phyloP scores from a whole-genome alignment of 1,140 invertebrate genomes.

The Drosophila jambulina region DNA sequence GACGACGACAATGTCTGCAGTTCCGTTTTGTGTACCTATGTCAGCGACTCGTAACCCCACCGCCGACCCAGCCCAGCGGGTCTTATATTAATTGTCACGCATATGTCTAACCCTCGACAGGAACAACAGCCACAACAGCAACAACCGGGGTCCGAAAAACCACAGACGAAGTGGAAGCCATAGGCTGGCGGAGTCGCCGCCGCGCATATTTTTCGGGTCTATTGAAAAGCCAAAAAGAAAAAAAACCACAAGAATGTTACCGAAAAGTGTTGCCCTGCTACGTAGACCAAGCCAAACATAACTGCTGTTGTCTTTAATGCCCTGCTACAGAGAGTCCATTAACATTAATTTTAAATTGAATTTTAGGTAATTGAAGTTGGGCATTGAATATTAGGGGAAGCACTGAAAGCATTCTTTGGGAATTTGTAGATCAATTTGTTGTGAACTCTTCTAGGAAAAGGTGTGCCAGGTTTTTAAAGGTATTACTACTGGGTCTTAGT shows the following conservation, averaged over 20 bases:
- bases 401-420: not conserved
- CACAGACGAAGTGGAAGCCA: slow-evolving; percentile 39
- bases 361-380: not conserved
- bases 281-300: slow-evolving; percentile 46
- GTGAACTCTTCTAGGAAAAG: not conserved
- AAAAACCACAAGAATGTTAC: slow-evolving; percentile 82
- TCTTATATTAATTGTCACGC: slow-evolving; percentile 84
- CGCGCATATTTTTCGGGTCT: slow-evolving; percentile 77
- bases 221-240: slow-evolving; percentile 74
- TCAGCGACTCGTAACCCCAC: slow-evolving; percentile 36
- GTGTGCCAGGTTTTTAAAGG: not conserved
- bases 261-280: slow-evolving; percentile 71
- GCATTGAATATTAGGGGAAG: not conserved
- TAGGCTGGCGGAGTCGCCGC: slow-evolving; percentile 20
- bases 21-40: slow-evolving; percentile 79
- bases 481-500: accelerated
- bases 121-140: slow-evolving; percentile 9
- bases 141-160: slow-evolving; percentile 30
- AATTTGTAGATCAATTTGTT: not conserved
- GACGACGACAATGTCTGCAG: slow-evolving; percentile 63
- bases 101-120: slow-evolving; percentile 71
- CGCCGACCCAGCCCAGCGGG: slow-evolving; percentile 30
- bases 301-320: slow-evolving; percentile 54
- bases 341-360: not conserved
- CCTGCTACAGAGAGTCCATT: slow-evolving; percentile 1